These are phyloP conservation scores for Macroteleia sp. DNA, from an alignment of 2,888 invertebrate genomes.

Conservation along the genomic window DNA sequence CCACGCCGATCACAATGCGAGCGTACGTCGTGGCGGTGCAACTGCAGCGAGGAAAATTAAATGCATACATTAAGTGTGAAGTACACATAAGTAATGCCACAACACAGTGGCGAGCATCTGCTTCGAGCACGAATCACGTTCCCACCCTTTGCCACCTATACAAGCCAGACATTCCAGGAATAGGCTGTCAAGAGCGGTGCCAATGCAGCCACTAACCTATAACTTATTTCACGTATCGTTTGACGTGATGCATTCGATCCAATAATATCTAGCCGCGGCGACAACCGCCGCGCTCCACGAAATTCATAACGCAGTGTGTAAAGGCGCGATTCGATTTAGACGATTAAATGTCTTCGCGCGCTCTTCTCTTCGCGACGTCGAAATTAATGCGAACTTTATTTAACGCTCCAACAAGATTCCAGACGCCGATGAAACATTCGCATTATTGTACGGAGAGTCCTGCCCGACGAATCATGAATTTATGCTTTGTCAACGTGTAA, in stretches of 20 bases:
- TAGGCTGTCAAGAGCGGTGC: slow-evolving; percentile 84
- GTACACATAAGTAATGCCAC: slow-evolving; percentile 41
- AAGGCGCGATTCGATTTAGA: slow-evolving; percentile 77
- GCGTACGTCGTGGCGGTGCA: slow-evolving; percentile 29
- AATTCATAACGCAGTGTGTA: slow-evolving; percentile 74
- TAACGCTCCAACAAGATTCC: slow-evolving; percentile 44
- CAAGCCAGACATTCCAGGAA: slow-evolving; percentile 80
- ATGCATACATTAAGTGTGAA: slow-evolving; percentile 57
- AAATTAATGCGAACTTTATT: slow-evolving; percentile 64
- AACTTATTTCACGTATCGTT: slow-evolving; percentile 85
- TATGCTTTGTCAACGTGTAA: too few relatives aligned
- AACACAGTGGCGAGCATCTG: slow-evolving; percentile 49
- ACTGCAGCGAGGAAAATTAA: slow-evolving; percentile 57
- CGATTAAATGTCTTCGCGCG: slow-evolving; percentile 77
- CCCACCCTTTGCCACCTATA: slow-evolving; percentile 70
- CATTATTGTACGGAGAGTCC: too few relatives aligned
- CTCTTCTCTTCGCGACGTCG: slow-evolving; percentile 44
- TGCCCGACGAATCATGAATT: too few relatives aligned
- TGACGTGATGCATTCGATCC: slow-evolving; percentile 84
- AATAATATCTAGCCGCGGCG: slow-evolving; percentile 81
- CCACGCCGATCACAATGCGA: slow-evolving; percentile 47
- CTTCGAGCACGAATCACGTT: slow-evolving; percentile 61
- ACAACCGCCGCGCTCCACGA: slow-evolving; percentile 68
- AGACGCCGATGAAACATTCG: too few relatives aligned
- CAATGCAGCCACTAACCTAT: slow-evolving; percentile 84